Evolutionary conservation across 2,888 invertebrate species (phyloP), one percentile per base, ranked within the genome.

Genomic region (Apodemia mormo): DNA sequence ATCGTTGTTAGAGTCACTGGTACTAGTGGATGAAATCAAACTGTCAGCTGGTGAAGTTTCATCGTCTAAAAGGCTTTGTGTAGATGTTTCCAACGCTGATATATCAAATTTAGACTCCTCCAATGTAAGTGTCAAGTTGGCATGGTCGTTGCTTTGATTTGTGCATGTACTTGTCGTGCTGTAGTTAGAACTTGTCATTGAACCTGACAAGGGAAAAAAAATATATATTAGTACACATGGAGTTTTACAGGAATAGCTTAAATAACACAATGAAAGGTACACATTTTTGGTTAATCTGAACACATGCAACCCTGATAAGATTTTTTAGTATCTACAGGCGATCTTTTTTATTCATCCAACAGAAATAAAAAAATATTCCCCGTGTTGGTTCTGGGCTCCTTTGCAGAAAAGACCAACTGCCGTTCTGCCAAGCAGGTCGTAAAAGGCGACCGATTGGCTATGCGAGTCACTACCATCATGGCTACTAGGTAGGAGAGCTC

Each of bases 11-110:
- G 94, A 94, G 76, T 95, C 95, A 67, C 95, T 95, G 12, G 94
- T 95, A 78, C 95, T 96, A 1, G 93, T 92, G 0, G 94, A 94
- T 54, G 95, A 95, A 73, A 96, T 95, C 67, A 97, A 87, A 81
- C 97, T 97, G 78, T 97, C 97, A 0, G 96, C 96, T 14, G 97
- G 97, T 0, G 97, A 97, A 0, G 96, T 96, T 82, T 97, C 97
- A 79, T 97, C 97, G 75, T 97, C 97, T 45, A 97, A 90, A 49
- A 97, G 86, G 71, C 95, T 95, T 58, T 95, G 95, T 0, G 95
- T 95, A 61, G 95, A 96, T 29, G 95, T 94, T 73, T 95, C 96
- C 66, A 94, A 92, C 66, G 96, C 95, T 2, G 96, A 96, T 81
- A 96, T 94, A 71, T 96, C 97, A 77, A 97, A 97, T 78, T 96